Percentiles rank a stretch among this genome's conserved stretches.
These are phyloP conservation scores for Argynnis bischoffii DNA, from an alignment of 2,888 invertebrate genomes.

Conservation along the genomic window DNA sequence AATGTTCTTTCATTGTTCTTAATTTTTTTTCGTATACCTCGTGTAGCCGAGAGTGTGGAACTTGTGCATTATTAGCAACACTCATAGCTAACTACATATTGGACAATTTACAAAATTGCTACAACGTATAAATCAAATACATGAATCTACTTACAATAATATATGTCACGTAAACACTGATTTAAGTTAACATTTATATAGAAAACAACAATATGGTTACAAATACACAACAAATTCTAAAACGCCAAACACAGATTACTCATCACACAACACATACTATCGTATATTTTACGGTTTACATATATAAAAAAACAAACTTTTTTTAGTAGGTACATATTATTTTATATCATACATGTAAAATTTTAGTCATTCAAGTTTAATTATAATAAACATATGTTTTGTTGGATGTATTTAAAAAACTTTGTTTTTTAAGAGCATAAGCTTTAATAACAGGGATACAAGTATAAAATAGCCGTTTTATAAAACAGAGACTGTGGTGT, in stretches of 20 bases:
- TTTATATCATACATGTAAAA: no score
- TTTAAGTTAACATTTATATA: slow-evolving; percentile 7
- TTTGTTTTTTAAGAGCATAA: no score
- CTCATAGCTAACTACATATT: slow-evolving; percentile 16
- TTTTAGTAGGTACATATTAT: no score
- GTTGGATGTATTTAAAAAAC: no score
- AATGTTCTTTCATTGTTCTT: neutral
- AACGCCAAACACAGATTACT: slow-evolving; percentile 1
- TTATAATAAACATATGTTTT: no score
- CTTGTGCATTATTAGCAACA: slow-evolving; percentile 10
- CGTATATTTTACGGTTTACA: neutral
- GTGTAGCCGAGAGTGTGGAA: neutral
- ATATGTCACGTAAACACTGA: slow-evolving; percentile 12
- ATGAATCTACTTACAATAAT: slow-evolving; percentile 13
- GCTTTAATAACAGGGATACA: no score
- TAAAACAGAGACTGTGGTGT: no score
- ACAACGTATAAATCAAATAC: slow-evolving; percentile 10
- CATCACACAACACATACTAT: slow-evolving; percentile 9
- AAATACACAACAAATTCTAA: slow-evolving; percentile 1
- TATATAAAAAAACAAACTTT: no score
- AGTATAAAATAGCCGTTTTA: no score
- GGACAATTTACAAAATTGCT: slow-evolving; percentile 10
- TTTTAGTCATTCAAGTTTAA: no score
- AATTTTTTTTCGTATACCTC: neutral
- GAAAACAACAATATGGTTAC: neutral